Evolutionary conservation across 2,113 vertebrate species (phyloP).

Genomic region (Puntigrus tetrazona): DNA sequence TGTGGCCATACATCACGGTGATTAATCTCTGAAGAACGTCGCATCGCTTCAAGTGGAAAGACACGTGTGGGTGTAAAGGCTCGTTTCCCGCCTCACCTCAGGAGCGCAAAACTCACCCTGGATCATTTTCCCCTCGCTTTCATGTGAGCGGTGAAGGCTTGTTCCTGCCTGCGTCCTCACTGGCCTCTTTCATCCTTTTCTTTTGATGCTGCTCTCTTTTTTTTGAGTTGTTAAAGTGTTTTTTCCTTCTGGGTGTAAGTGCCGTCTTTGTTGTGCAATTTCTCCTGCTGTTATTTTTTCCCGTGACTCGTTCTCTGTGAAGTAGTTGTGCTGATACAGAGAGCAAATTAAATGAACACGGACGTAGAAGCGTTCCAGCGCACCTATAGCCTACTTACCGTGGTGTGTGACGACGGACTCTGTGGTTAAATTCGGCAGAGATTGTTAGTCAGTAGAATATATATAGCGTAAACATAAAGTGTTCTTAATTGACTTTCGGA

Average conservation of each 20-base stretch:
- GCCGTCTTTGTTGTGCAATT: constrained; percentile 39
- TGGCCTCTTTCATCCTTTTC: constrained; percentile 39
- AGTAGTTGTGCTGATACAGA: neutral
- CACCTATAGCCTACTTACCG: neutral
- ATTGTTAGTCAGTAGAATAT: neutral
- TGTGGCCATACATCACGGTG: constrained; percentile 6
- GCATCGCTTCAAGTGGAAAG: neutral
- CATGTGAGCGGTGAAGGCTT: constrained; percentile 37
- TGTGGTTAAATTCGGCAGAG: neutral
- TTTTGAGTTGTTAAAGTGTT: constrained; percentile 39
- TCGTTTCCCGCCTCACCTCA: constrained; percentile 17
- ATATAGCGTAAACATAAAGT: too few species aligned
- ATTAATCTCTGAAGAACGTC: constrained; percentile 13
- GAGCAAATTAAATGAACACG: neutral
- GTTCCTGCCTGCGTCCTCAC: constrained; percentile 3
- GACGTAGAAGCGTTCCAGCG: neutral
- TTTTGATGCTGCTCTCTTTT: constrained; percentile 37
- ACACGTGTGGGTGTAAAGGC: constrained; percentile 22
- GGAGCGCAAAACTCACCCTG: neutral
- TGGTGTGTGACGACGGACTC: neutral
- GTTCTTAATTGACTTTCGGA: too few species aligned
- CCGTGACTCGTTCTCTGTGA: neutral
- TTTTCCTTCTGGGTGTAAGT: constrained; percentile 43
- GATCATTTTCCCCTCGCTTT: constrained; percentile 18
- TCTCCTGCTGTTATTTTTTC: neutral